These are phyloP conservation scores for Saccostrea echinata DNA, from an alignment of 1,140 invertebrate genomes.

Conservation along the genomic window DNA sequence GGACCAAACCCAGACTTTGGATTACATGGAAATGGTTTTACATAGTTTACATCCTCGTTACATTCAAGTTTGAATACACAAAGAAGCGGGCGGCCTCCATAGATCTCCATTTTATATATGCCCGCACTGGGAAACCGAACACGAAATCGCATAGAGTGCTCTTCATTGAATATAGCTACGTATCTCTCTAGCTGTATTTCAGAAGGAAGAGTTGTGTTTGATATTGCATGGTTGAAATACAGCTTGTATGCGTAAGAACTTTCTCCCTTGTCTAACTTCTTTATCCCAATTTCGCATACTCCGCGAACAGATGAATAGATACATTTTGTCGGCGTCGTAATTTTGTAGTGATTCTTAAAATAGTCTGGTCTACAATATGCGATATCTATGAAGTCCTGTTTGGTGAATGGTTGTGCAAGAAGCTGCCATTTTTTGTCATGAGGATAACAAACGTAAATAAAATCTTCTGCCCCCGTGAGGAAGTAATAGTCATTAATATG, in stretches of 20 bases:
- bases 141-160: constrained; percentile 34
- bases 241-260: constrained; percentile 40
- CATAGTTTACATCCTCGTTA: constrained; percentile 43
- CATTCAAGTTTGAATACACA: constrained; percentile 59
- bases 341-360: constrained; percentile 50
- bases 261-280: neutral
- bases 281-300: constrained; percentile 45
- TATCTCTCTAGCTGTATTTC: constrained; percentile 51
- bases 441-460: constrained; percentile 66
- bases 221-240: constrained; percentile 46
- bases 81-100: constrained; percentile 25
- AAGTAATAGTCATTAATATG: constrained; percentile 71
- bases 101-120: constrained; percentile 51
- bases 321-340: constrained; percentile 49
- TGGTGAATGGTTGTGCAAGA: constrained; percentile 58
- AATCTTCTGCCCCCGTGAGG: constrained; percentile 68
- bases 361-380: constrained; percentile 45
- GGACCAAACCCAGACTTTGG: constrained; percentile 56
- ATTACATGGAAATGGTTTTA: constrained; percentile 49
- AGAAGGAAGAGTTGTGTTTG: constrained; percentile 6
- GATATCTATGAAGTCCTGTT: constrained; percentile 56
- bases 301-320: constrained; percentile 40
- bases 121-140: constrained; percentile 52
- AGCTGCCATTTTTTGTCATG: constrained; percentile 69
- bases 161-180: constrained; percentile 40